phyloP scores from a whole-genome alignment of 2,888 invertebrate species.

The Drosophila helvetica region DNA sequence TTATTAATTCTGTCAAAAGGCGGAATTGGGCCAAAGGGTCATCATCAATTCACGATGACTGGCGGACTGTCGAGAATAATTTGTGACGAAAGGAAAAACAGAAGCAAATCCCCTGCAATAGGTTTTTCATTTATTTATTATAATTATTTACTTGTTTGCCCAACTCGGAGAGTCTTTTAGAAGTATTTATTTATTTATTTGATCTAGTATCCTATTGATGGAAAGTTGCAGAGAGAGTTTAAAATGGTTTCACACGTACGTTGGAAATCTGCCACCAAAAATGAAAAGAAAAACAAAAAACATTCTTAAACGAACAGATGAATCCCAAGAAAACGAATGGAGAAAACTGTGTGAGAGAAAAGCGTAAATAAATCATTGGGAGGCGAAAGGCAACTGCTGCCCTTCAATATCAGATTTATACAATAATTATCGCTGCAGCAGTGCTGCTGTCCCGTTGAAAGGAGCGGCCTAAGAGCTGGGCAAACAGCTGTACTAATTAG shows the following conservation, averaged over 20 bases:
- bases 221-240: too few relatives aligned
- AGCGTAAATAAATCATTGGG: background rate
- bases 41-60: background rate
- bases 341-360: background rate
- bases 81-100: too few relatives aligned
- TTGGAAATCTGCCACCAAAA: too few relatives aligned
- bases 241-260: too few relatives aligned
- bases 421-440: slow-evolving; percentile 22
- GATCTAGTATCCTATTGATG: background rate
- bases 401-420: slow-evolving; percentile 6
- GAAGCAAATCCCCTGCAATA: too few relatives aligned
- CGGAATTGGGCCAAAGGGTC: slow-evolving; percentile 25
- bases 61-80: too few relatives aligned
- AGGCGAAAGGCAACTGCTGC: background rate
- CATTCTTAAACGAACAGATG: background rate
- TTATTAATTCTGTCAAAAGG: slow-evolving; percentile 57
- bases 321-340: background rate
- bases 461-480: slow-evolving; percentile 6
- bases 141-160: too few relatives aligned
- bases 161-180: too few relatives aligned
- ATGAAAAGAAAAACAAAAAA: background rate
- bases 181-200: background rate
- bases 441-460: too few relatives aligned
- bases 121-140: too few relatives aligned
- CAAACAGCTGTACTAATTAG: slow-evolving; percentile 45